Evolutionary conservation across 2,888 invertebrate genomes (phyloP).

Genomic region (Seladonia tumulorum): DNA sequence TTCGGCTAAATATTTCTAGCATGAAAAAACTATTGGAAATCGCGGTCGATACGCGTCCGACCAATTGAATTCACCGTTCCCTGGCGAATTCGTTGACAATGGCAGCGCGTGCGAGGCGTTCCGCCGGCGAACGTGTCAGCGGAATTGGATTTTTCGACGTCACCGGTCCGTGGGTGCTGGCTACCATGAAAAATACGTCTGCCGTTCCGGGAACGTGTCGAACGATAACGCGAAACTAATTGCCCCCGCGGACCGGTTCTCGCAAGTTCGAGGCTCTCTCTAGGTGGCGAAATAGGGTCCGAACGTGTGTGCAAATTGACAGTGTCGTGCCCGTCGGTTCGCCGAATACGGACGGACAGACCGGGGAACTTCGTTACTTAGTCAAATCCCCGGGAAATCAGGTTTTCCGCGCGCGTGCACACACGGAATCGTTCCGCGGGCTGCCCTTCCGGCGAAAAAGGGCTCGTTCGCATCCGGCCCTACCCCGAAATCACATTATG

Average conservation of each 20-base stretch:
- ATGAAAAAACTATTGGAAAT: background rate
- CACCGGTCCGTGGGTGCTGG: background rate
- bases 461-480: background rate
- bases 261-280: background rate
- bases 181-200: conserved; percentile 24
- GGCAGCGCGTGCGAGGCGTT: conserved; percentile 1
- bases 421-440: conserved; percentile 41
- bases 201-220: background rate
- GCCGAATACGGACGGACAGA: conserved; percentile 54
- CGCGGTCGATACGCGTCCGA: background rate
- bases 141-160: conserved; percentile 27
- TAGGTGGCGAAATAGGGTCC: background rate
- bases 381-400: conserved; percentile 73
- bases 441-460: conserved; percentile 1
- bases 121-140: background rate
- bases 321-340: conserved; percentile 64
- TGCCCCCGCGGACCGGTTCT: background rate
- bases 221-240: conserved; percentile 43
- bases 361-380: conserved; percentile 76
- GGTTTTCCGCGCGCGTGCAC: conserved; percentile 60
- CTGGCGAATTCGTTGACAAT: conserved; percentile 11
- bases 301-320: conserved; percentile 30
- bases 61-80: conserved; percentile 2
- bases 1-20: background rate
- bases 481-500: conserved; percentile 6